Conservation (phyloP, 2,888 invertebrate species). For the Metalampra italica region DNA sequence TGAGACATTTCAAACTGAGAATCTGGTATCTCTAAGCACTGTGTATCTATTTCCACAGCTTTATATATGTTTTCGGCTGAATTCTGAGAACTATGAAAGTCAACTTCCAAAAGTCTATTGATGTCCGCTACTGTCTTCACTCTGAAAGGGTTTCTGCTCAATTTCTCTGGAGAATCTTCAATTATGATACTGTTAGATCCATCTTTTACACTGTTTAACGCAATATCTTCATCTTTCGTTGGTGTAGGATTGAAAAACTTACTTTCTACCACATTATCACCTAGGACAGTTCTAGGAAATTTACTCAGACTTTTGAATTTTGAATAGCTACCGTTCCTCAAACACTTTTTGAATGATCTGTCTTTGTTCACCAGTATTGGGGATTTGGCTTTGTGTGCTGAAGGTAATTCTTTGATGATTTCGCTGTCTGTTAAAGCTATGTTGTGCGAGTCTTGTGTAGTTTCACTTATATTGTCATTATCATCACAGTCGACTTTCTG, state of each 20-base stretch:
- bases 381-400: conserved; percentile 40
- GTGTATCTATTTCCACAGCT: conserved; percentile 23
- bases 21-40: conserved; percentile 26
- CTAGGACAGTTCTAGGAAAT: conserved; percentile 68
- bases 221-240: conserved; percentile 15
- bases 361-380: conserved; percentile 68
- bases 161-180: conserved; percentile 42
- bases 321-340: conserved; percentile 44
- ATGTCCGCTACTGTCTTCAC: conserved; percentile 18
- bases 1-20: conserved; percentile 38
- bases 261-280: conserved; percentile 75
- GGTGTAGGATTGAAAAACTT: conserved; percentile 70
- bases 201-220: conserved; percentile 2
- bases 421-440: conserved; percentile 30
- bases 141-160: conserved; percentile 35
- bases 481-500: conserved; percentile 35
- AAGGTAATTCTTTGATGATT: conserved; percentile 21
- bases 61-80: not conserved
- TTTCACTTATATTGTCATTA: conserved; percentile 20
- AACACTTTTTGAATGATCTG: conserved; percentile 52
- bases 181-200: conserved; percentile 29
- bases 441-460: conserved; percentile 28
- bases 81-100: conserved; percentile 6
- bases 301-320: conserved; percentile 68
- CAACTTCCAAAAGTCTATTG: conserved; percentile 3